Evolutionary conservation across 2,113 vertebrate genomes (phyloP).

Genomic region (Phyllostomus discolor): DNA sequence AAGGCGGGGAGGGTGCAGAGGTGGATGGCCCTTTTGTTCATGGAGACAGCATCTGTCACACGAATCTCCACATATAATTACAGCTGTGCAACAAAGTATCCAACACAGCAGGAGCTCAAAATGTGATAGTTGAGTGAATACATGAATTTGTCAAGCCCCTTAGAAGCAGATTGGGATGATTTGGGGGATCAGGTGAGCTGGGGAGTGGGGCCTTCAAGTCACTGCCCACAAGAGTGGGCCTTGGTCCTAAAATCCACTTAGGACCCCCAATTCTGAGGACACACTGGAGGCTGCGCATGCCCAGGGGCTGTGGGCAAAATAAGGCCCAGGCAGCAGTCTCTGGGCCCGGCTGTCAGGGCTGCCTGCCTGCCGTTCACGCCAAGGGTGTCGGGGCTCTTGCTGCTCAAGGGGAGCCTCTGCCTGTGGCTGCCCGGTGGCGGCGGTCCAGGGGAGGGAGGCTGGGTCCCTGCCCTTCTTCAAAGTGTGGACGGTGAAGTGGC

Average conservation of each 20-base stretch:
- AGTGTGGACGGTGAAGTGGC: neutral
- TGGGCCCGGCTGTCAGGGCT: neutral
- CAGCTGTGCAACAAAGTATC: no score
- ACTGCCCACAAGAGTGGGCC: no score
- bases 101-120: neutral
- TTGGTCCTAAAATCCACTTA: neutral
- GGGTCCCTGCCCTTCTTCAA: neutral
- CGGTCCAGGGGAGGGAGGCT: neutral
- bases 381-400: neutral
- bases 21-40: neutral
- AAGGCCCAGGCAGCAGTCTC: no score
- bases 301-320: neutral
- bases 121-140: neutral
- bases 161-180: neutral
- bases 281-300: neutral
- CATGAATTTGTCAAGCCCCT: neutral
- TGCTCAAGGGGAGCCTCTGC: neutral
- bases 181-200: neutral
- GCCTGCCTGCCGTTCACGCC: fast-evolving
- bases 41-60: fast-evolving
- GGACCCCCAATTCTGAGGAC: neutral
- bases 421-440: no score
- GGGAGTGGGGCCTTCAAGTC: neutral
- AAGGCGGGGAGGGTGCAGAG: neutral
- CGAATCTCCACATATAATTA: fast-evolving